phyloP scores from a whole-genome alignment of 1,140 invertebrate genomes.

The Atopsyche davidsoni region DNA sequence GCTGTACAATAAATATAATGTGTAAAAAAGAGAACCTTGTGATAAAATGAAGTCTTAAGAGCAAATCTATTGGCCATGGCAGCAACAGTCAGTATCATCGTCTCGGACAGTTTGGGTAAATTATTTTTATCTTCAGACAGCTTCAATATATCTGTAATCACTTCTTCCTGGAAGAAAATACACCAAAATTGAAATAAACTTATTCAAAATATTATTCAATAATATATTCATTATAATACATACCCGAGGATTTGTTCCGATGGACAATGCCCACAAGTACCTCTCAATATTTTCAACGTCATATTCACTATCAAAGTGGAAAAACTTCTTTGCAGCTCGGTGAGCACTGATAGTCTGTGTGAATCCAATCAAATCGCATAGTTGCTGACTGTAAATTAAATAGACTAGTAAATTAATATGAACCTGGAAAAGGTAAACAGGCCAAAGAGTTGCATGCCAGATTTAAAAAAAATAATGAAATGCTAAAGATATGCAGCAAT shows the following conservation, averaged over 20 bases:
- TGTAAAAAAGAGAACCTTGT: conserved; percentile 28
- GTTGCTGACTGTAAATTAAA: conserved; percentile 57
- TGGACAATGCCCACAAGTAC: conserved; percentile 66
- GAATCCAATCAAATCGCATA: conserved; percentile 65
- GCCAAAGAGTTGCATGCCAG: too few species aligned
- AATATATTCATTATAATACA: conserved; percentile 21
- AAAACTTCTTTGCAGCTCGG: conserved; percentile 58
- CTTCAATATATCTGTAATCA: conserved; percentile 54
- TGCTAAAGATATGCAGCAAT: too few species aligned
- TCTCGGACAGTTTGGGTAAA: conserved; percentile 57
- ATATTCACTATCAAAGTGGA: conserved; percentile 54
- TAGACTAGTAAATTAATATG: background rate
- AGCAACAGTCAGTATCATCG: conserved; percentile 56
- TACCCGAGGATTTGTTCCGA: conserved; percentile 53
- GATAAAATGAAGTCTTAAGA: conserved; percentile 25
- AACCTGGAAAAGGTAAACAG: background rate
- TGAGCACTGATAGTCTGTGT: conserved; percentile 61
- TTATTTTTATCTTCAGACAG: conserved; percentile 44
- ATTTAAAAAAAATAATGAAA: too few species aligned
- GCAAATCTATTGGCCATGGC: conserved; percentile 52
- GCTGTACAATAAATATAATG: background rate
- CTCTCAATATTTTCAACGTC: conserved; percentile 58
- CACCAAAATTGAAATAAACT: background rate
- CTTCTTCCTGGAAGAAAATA: conserved; percentile 35
- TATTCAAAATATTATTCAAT: background rate